Evolutionary conservation across 2,888 invertebrate genomes (phyloP).

Genomic region (Sericinus montela): DNA sequence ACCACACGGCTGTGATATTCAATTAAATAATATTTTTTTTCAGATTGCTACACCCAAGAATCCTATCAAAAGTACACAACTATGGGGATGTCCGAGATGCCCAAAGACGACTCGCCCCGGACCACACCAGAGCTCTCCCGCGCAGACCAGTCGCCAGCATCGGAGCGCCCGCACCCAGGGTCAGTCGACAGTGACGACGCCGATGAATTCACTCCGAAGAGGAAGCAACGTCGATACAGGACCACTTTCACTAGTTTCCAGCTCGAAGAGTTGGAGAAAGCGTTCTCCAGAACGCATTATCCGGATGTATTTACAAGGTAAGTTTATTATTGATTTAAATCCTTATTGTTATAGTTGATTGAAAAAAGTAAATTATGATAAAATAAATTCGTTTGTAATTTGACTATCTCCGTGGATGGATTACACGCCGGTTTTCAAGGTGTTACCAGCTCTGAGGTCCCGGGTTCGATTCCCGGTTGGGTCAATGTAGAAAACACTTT

Average conservation of each 20-base stretch:
- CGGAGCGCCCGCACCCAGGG: conserved; percentile 74
- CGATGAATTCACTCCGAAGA: conserved; percentile 90
- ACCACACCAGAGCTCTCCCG: conserved; percentile 65
- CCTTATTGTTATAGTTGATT: too few species aligned
- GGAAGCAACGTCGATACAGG: conserved; percentile 93
- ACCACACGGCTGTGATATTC: too few species aligned
- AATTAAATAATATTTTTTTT: conserved; percentile 24
- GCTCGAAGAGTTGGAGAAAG: conserved; percentile 97
- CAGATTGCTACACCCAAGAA: conserved; percentile 66
- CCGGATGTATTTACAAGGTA: conserved; percentile 98
- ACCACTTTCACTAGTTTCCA: conserved; percentile 98
- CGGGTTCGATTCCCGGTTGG: too few species aligned
- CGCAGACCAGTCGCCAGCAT: conserved; percentile 62
- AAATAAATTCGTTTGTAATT: too few species aligned
- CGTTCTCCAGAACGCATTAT: conserved; percentile 97
- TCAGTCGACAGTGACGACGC: conserved; percentile 83
- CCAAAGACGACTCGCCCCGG: conserved; percentile 64
- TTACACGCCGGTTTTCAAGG: too few species aligned
- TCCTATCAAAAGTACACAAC: conserved; percentile 54
- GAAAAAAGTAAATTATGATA: too few species aligned
- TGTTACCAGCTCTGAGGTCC: too few species aligned
- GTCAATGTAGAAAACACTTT: too few species aligned
- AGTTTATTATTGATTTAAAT: conserved; percentile 33
- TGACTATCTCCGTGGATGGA: too few species aligned
- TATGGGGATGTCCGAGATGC: conserved; percentile 63